Percentiles rank a stretch among this genome's conserved stretches.
Evolutionary conservation across 2,888 invertebrate genomes (phyloP).

Genomic region (Pristionchus japonicus): DNA sequence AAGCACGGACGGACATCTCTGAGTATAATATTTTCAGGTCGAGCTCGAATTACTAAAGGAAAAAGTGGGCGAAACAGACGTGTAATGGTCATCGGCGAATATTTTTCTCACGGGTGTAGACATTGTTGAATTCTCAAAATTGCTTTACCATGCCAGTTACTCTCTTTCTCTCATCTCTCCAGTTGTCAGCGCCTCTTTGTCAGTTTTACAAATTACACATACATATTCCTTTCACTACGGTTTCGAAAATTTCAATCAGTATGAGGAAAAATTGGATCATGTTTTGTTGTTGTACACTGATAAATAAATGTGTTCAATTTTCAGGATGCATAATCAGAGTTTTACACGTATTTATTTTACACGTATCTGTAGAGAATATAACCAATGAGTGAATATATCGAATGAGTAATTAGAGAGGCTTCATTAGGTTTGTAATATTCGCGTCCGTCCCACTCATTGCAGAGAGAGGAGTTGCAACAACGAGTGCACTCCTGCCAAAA

Average conservation of each 20-base stretch:
- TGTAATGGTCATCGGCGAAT: background rate
- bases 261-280: background rate
- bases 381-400: background rate
- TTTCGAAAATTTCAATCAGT: background rate
- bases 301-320: no score
- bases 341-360: background rate
- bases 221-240: background rate
- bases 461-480: constrained; percentile 59
- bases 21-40: background rate
- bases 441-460: constrained; percentile 68
- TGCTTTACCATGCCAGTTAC: background rate
- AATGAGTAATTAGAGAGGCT: background rate
- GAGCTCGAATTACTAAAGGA: background rate
- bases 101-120: background rate
- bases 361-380: background rate
- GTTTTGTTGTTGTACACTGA: background rate
- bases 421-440: constrained; percentile 55
- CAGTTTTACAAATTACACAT: background rate
- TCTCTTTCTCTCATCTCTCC: background rate
- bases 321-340: no score
- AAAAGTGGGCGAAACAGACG: background rate
- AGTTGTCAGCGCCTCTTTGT: background rate
- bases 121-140: background rate
- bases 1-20: no score
- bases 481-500: constrained; percentile 66